Conservation (phyloP, 2,888 invertebrate genomes). For the Adineta ricciae region DNA sequence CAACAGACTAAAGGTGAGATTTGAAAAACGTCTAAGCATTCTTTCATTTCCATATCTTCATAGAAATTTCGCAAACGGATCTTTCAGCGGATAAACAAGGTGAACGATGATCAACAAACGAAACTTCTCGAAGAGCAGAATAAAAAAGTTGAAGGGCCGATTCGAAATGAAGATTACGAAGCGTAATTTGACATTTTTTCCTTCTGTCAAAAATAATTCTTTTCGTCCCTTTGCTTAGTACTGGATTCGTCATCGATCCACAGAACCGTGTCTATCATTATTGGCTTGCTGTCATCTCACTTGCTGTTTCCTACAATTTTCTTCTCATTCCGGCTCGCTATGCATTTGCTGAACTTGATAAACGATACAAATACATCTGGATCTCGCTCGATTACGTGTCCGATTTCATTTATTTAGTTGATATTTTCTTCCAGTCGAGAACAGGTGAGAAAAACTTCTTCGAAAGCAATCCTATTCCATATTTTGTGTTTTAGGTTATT, state of each 20-base stretch:
- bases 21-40: not conserved
- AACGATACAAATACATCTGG: constrained; percentile 68
- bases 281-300: constrained; percentile 77
- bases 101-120: not conserved
- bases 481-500: constrained; percentile 47
- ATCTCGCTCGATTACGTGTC: constrained; percentile 72
- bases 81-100: not conserved
- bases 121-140: not conserved
- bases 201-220: too few species aligned
- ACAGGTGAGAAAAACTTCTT: constrained; percentile 60
- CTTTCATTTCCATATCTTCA: not conserved
- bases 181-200: not conserved
- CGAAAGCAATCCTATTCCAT: too few species aligned
- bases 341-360: constrained; percentile 85
- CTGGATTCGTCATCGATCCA: constrained; percentile 60
- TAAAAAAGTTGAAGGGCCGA: not conserved
- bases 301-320: constrained; percentile 80
- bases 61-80: not conserved
- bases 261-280: constrained; percentile 70
- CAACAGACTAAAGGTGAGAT: not conserved
- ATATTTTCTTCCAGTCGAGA: constrained; percentile 74
- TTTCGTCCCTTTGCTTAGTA: constrained; percentile 33
- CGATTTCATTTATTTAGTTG: constrained; percentile 73
- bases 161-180: not conserved
- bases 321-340: constrained; percentile 78